Base-by-base conservation (phyloP, 92 coral and sea anemone species). In the Paramuricea clavata region DNA sequence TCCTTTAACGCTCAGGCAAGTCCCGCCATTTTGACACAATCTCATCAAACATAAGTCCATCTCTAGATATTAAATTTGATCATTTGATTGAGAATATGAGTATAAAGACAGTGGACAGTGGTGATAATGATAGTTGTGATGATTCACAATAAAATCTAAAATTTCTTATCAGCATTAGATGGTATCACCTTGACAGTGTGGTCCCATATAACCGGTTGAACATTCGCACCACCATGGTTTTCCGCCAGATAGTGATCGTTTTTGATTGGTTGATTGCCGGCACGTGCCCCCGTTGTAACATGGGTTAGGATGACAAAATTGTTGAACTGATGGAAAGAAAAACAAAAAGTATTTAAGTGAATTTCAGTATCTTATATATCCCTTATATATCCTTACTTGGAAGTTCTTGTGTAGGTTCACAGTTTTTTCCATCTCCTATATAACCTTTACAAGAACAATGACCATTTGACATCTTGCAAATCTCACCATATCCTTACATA, bases 261-360 rank as follows among this genome's bases (percentile, higher is more conserved):
- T 25, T 31, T 79, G 5, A 16, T 21, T 60, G 71, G 56, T 23
- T 35, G 54, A 61, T 25, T 94, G 93, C 0, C 17, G 83, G 61
- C 99, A 97, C 4, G 90, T 81, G 0, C 98, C 99, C 0, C 97
- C 99, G 49, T 97, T 97, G 74, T 97, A 97, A 70, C 99, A 97
- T 41, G 99, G 99, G 28, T 97, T 97, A 32, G 99, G 99, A 62
- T 97, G 99, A 70, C 99, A 97, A 82, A 44, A 90, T 3, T 90
- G 86, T 33, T 33, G 77, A 59, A 60, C 84, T 78, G n/a, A n/a
- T n/a, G n/a, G n/a, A n/a, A 17, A 16, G 22, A 50, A 50, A 13
- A 50, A 50, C 2, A 50, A 12, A 1, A 56, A n/a, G 26, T 15
- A 8, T 56, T 56, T 56, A 56, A 15, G 25, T n/a, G n/a, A n/a